phyloP scores from a whole-genome alignment of 2,113 vertebrate genomes.

The Gnathonemus echidnorhynchus region DNA sequence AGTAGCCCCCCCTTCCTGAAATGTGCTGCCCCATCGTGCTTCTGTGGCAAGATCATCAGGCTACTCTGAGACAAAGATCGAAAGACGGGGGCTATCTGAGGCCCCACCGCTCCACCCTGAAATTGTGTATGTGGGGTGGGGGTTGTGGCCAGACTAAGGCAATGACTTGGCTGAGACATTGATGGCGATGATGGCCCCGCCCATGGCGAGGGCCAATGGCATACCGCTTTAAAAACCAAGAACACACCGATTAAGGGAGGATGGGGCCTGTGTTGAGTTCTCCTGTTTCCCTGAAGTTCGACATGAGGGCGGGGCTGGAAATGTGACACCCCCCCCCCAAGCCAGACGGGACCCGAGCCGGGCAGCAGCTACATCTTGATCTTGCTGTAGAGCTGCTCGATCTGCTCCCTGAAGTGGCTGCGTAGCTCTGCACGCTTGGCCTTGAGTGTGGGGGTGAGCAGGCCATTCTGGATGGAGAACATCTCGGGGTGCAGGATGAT shows the following conservation, averaged over 20 bases:
- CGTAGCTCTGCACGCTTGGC: slow-evolving; percentile 78
- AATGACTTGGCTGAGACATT: background rate
- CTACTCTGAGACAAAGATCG: background rate
- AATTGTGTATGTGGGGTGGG: background rate
- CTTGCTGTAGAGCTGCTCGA: slow-evolving; percentile 81
- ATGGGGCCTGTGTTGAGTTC: slow-evolving; percentile 4
- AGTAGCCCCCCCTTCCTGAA: background rate
- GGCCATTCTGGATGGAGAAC: slow-evolving; percentile 85
- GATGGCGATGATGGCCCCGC: background rate
- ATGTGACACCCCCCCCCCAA: background rate
- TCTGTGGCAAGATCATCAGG: background rate
- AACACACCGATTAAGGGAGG: background rate
- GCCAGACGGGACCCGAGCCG: background rate
- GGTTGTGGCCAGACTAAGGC: background rate
- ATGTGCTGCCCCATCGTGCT: background rate
- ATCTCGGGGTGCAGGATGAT: slow-evolving; percentile 72
- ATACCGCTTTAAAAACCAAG: background rate
- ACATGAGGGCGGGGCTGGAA: slow-evolving; percentile 15
- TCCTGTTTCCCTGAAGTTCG: slow-evolving; percentile 13
- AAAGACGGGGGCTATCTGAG: background rate
- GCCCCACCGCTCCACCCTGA: background rate
- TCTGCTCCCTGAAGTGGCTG: slow-evolving; percentile 73
- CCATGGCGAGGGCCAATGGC: background rate
- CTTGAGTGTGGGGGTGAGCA: slow-evolving; percentile 92
- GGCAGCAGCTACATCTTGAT: slow-evolving; percentile 67